phyloP scores from a whole-genome alignment of 2,797 vertebrate species.

The Trachops cirrhosus region DNA sequence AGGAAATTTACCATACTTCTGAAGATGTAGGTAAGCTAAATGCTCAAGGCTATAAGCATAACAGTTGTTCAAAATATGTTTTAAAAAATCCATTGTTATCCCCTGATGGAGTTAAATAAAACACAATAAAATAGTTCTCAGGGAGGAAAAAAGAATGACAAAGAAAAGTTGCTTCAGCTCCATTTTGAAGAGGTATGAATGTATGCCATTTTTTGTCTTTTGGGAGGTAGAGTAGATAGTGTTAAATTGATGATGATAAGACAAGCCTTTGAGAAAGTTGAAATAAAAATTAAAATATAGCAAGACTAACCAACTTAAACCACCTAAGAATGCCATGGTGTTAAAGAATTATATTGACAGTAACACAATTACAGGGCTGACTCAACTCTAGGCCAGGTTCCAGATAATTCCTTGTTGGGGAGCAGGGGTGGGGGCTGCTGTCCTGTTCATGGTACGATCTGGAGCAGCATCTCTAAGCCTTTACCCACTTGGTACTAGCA shows the following conservation, averaged over 20 bases:
- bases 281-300: neutral
- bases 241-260: neutral
- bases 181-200: neutral
- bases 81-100: neutral
- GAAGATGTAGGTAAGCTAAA: neutral
- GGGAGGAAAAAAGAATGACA: neutral
- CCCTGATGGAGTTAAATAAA: neutral
- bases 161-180: neutral
- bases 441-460: neutral
- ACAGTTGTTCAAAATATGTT: neutral
- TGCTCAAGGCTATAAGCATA: neutral
- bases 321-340: neutral
- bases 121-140: neutral
- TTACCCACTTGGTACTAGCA: neutral
- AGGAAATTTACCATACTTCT: neutral
- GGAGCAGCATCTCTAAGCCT: neutral
- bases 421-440: rapidly evolving
- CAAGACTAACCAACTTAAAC: neutral
- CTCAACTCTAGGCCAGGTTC: neutral
- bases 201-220: neutral
- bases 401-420: neutral
- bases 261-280: neutral
- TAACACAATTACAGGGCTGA: neutral
- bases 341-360: neutral
- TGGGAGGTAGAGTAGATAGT: neutral